Evolutionary conservation across 2,113 vertebrate species (phyloP).

Genomic region (Trematomus loennbergii): DNA sequence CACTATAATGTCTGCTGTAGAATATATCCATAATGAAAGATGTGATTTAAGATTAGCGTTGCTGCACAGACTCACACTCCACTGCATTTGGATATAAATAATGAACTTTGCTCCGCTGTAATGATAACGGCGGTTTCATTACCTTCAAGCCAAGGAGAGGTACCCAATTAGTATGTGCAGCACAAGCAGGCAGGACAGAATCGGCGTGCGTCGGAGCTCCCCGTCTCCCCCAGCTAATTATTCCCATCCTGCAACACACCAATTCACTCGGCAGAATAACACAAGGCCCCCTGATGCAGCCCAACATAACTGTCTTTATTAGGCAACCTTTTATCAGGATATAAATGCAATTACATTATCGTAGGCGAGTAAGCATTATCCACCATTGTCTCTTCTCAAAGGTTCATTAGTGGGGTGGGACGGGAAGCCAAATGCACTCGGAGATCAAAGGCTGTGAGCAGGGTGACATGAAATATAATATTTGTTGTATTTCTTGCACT

Average conservation of each 20-base stretch:
- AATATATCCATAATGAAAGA: slow-evolving; percentile 15
- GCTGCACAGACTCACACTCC: slow-evolving; percentile 27
- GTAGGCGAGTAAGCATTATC: slow-evolving; percentile 24
- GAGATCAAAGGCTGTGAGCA: not conserved
- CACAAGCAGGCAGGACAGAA: slow-evolving; percentile 61
- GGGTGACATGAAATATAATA: not conserved
- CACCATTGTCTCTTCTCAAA: slow-evolving; percentile 17
- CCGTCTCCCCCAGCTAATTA: slow-evolving; percentile 74
- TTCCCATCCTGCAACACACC: slow-evolving; percentile 52
- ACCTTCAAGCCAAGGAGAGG: slow-evolving; percentile 70
- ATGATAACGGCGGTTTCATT: slow-evolving; percentile 72
- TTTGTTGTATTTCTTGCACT: not conserved
- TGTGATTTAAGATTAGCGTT: slow-evolving; percentile 28
- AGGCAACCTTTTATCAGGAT: slow-evolving; percentile 51
- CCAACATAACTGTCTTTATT: slow-evolving; percentile 52
- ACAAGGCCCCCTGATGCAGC: slow-evolving; percentile 27
- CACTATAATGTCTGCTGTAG: slow-evolving; percentile 11
- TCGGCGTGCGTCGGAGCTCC: slow-evolving; percentile 58
- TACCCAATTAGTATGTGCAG: slow-evolving; percentile 78
- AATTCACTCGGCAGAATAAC: slow-evolving; percentile 50
- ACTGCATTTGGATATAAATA: slow-evolving; percentile 70
- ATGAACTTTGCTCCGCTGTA: slow-evolving; percentile 68
- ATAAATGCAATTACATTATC: slow-evolving; percentile 58
- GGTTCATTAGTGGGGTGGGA: slow-evolving; percentile 39
- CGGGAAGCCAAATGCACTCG: not conserved